Base-by-base conservation (phyloP, 2,888 invertebrate genomes). In the Leucophenga maculata region DNA sequence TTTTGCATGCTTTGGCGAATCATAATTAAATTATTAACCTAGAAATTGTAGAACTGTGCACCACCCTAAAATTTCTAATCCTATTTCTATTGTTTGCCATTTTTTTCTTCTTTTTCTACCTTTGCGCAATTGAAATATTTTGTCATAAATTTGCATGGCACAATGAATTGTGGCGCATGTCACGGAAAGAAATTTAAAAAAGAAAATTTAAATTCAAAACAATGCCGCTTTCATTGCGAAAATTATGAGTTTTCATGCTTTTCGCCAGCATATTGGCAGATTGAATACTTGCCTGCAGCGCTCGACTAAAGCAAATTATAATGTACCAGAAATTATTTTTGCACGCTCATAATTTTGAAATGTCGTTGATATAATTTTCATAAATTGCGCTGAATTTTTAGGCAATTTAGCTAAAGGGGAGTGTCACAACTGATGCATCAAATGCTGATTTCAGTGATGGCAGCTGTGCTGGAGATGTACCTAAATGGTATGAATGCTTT, bases 61-160 rank as follows among this genome's bases (percentile, higher is more conserved):
- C 31, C 32, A 31, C 57, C 57, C 57, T n/a, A 18, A 62, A 50
- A 50, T 50, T 50, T n/a, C n/a, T 6, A n/a, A 50, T 26, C 26
- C 26, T 13, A 50, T 18, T 50, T 50, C 13, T 1, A 50, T n/a
- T 50, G n/a, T 50, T 14, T 50, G 16, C 50, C 18, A 50, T 50
- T 50, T 50, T 50, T 18, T 50, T 50, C 11, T 48, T 48, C 48
- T 48, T 14, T 46, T 62, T 46, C 46, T 46, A 16, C 13, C 20
- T 9, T 20, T 44, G 22, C 13, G 13, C 18, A 46, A 46, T 18
- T 62, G 8, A 76, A 78, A 80, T 83, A 80, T 83, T 80, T 79
- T 83, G 83, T 83, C 80, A 80, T 80, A 80, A 80, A 83, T 80
- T 80, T 83, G 80, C 80, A 82, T 81, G 70, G 55, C 76, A 82